phyloP scores from a whole-genome alignment of 2,888 invertebrate species.

The Germaria angustata region DNA sequence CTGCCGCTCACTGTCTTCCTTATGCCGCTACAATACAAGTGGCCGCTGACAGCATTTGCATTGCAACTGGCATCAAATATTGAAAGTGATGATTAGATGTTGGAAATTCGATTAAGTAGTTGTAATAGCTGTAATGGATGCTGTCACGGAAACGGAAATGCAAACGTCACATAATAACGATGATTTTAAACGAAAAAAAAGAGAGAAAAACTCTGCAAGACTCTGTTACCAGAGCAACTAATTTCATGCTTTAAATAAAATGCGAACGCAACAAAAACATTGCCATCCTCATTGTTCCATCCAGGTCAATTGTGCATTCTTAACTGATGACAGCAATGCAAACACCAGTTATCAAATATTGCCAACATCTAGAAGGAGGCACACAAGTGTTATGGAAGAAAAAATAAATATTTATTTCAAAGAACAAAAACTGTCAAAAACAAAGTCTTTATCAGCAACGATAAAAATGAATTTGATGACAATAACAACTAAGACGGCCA shows the following conservation, averaged over 20 bases:
- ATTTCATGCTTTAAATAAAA: constrained; percentile 41
- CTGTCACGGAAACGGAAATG: constrained; percentile 66
- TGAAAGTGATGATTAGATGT: constrained; percentile 74
- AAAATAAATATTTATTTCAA: background rate
- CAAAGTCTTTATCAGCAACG: constrained; percentile 30
- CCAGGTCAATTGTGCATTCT: constrained; percentile 63
- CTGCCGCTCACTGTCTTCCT: background rate
- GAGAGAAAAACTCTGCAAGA: background rate
- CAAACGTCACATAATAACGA: constrained; percentile 58
- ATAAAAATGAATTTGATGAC: constrained; percentile 37
- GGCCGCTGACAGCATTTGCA: constrained; percentile 61
- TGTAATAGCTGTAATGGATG: constrained; percentile 61
- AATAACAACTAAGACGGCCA: constrained; percentile 7
- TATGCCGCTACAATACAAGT: constrained; percentile 3
- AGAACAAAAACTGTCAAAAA: constrained; percentile 7
- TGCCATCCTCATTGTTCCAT: constrained; percentile 9
- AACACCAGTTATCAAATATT: constrained; percentile 57
- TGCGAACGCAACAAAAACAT: background rate
- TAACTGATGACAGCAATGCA: constrained; percentile 54
- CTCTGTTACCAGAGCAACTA: background rate
- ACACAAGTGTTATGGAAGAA: background rate
- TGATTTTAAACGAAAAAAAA: constrained; percentile 25
- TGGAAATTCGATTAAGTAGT: constrained; percentile 74
- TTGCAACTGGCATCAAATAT: constrained; percentile 71
- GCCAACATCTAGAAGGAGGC: constrained; percentile 32